Base-by-base conservation (phyloP, 2,797 vertebrate species). In the Epinephelus malabaricus region DNA sequence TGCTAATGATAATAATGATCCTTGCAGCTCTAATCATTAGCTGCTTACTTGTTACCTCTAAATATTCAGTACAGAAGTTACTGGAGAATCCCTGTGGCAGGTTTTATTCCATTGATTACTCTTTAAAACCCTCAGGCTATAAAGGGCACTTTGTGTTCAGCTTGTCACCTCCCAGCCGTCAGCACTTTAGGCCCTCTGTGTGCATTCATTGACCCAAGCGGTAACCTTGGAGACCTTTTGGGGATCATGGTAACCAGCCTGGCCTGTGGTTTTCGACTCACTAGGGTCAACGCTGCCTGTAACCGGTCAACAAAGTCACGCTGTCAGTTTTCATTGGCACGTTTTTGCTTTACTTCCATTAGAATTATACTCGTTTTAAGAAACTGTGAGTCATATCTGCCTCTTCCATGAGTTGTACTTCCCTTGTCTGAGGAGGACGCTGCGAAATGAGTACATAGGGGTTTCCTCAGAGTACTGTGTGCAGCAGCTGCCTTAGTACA, bases 151-250 rank as follows among this genome's bases (percentile, higher is more conserved):
- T 53, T 64, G 67, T 68, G 68, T 79, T 27, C 21, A 34, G 14
- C 62, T 14, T 40, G 68, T 85, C 63, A 53, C 43, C 58, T 86
- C 65, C 47, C 43, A 59, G 85, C 30, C 59, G 69, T 79, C 72
- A 30, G 45, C 71, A 45, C 68, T 64, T 30, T n/a, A 15, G 60
- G 15, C 50, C 49, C 46, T 53, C 46, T 55, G 43, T 78, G 75
- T 66, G 76, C 74, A 30, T 76, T 73, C 63, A 43, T 77, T 83
- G 84, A 87, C 89, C 86, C 81, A 4, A 73, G 49, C 10, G 2
- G 83, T 86, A 88, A 88, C 87, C 82, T 43, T 67, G 78, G 76
- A 53, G 80, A 88, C 80, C 86, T 84, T 87, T 64, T 69, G 21
- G 76, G 27, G 77, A 62, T 83, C 61, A 73, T 65, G 65, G 67